Evolutionary conservation across 1,140 invertebrate genomes (phyloP), one percentile per base, ranked within the genome.

Genomic region (Goniozus legneri): DNA sequence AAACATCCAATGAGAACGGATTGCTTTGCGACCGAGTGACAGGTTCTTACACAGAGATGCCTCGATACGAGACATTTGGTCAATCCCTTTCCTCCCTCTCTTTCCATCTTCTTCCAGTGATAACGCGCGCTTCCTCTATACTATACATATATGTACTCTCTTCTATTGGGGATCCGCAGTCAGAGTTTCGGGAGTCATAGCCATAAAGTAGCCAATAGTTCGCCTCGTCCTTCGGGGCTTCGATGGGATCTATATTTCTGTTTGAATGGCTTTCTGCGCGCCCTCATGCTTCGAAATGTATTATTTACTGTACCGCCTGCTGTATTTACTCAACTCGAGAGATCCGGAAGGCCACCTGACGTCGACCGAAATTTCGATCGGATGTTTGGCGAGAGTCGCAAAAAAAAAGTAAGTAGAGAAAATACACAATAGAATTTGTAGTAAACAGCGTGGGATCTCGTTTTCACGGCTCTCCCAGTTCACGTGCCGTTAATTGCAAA

Each of bases 221-320:
- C 31, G 53, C 47, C 38, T 37, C 40, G 39, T 16, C 39, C 35
- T 44, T 18, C 27, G n/a, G n/a, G n/a, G n/a, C n/a, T n/a, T n/a
- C 47, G 38, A 47, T 49, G 44, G 35, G 41, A 51, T 56, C 32
- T 53, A 57, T 54, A 61, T 56, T 51, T 56, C 40, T 44, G 34
- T 33, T 45, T 31, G 39, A 35, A 22, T 52, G 31, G 13, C 32
- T 36, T 36, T 15, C 30, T 18, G 8, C 16, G 8, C 30, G n/a
- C 32, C 30, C 34, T 51, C 50, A 20, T 43, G 31, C 41, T 50
- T 47, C 20, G 51, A 64, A 54, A 60, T 62, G 38, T 62, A 62
- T 64, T 60, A 60, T 62, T 62, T 61, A 62, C 53, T 32, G 46
- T 44, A 40, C 38, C 61, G 50, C 57, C 62, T 53, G 52, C 37